Evolutionary conservation across 2,113 vertebrate species (phyloP).

Genomic region (Fulica atra): DNA sequence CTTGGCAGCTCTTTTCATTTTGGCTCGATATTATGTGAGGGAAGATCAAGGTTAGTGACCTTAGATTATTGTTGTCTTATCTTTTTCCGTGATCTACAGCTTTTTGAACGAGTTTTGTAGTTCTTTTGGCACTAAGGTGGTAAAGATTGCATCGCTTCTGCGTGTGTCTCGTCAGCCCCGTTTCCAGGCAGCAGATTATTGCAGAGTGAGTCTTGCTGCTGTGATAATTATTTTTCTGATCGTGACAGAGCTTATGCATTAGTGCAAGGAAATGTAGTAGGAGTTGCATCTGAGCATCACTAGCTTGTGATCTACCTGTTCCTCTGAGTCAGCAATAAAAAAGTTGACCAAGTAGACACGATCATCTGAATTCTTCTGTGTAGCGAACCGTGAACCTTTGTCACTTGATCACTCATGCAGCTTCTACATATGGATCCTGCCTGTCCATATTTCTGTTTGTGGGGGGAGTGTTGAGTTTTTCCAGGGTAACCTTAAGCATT

Average conservation of each 20-base stretch:
- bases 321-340: neutral
- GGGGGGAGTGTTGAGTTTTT: neutral
- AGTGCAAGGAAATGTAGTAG: neutral
- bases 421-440: neutral
- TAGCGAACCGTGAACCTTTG: neutral
- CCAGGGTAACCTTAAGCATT: neutral
- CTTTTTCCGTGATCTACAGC: neutral
- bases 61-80: neutral
- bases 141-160: neutral
- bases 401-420: neutral
- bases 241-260: neutral
- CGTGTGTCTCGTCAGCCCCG: neutral
- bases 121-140: neutral
- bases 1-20: neutral
- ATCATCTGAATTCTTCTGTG: neutral
- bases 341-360: neutral
- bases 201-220: neutral
- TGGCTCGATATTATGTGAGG: neutral
- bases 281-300: neutral
- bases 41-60: neutral
- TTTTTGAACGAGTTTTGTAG: neutral
- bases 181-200: neutral
- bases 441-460: neutral
- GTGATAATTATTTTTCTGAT: rapidly evolving
- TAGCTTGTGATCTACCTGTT: neutral